Evolutionary conservation across 2,113 vertebrate species (phyloP).

Genomic region (Phrynocephalus versicolor): DNA sequence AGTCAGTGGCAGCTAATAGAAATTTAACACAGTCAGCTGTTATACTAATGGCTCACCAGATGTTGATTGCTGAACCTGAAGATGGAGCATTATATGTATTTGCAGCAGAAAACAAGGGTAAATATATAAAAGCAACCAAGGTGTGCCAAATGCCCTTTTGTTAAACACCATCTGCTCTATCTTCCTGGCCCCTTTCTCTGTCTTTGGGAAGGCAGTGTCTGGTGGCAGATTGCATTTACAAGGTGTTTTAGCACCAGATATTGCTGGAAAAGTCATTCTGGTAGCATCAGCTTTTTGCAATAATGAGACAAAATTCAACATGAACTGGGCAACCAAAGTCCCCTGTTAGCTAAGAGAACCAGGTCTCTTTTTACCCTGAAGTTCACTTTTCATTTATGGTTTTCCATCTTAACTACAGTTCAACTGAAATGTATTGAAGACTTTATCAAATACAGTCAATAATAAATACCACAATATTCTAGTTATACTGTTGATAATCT

Average conservation of each 20-base stretch:
- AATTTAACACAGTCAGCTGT: constrained; percentile 40
- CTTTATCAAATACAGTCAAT: neutral
- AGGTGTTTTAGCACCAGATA: neutral
- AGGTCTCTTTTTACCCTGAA: neutral
- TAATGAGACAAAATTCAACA: neutral
- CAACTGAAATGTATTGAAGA: neutral
- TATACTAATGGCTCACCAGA: constrained; percentile 43
- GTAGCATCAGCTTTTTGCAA: neutral
- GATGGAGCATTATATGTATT: neutral
- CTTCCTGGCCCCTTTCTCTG: neutral
- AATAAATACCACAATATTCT: neutral
- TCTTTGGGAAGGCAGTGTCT: neutral
- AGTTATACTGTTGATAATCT: neutral
- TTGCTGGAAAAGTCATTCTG: neutral
- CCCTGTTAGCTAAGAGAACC: neutral
- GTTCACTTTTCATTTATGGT: neutral
- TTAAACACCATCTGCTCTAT: constrained; percentile 4
- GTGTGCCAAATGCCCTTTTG: neutral
- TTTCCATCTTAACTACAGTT: neutral
- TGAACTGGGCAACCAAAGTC: neutral
- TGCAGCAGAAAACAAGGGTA: neutral
- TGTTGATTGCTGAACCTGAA: constrained; percentile 20
- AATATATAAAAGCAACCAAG: neutral
- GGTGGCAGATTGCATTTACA: neutral
- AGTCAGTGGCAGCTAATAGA: neutral